Evolutionary conservation across 1,140 invertebrate species (phyloP).

Genomic region (Harlomillsia oculata): DNA sequence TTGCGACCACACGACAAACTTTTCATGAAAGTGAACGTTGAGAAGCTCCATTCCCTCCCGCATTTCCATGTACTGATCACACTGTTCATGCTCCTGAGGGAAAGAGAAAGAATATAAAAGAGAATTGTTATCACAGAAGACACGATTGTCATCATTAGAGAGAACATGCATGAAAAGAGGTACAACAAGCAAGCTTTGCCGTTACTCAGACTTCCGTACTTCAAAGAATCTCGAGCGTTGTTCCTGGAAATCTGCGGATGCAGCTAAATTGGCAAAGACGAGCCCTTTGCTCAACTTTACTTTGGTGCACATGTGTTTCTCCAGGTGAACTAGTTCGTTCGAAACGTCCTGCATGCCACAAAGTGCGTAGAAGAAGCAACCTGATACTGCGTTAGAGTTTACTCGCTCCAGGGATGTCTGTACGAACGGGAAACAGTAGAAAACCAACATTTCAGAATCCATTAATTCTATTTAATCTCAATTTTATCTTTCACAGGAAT

Average conservation of each 20-base stretch:
- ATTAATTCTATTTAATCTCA: too few relatives aligned
- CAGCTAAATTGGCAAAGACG: slow-evolving; percentile 67
- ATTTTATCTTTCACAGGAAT: too few relatives aligned
- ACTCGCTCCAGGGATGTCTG: slow-evolving; percentile 71
- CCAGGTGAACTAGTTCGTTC: slow-evolving; percentile 55
- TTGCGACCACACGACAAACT: slow-evolving; percentile 56
- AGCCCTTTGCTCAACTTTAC: slow-evolving; percentile 70
- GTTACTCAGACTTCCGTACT: slow-evolving; percentile 13
- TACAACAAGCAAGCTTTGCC: background rate
- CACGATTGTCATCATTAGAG: background rate
- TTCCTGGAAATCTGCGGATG: slow-evolving; percentile 73
- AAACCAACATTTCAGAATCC: too few relatives aligned
- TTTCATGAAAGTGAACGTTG: slow-evolving; percentile 55
- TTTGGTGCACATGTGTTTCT: slow-evolving; percentile 61
- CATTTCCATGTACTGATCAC: slow-evolving; percentile 84
- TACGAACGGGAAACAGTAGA: too few relatives aligned
- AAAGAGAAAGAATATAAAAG: background rate
- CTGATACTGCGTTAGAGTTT: slow-evolving; percentile 66
- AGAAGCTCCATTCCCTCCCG: slow-evolving; percentile 70
- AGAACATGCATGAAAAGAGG: background rate
- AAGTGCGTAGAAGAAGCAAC: slow-evolving; percentile 64
- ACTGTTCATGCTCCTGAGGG: slow-evolving; percentile 57
- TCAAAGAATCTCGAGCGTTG: slow-evolving; percentile 70
- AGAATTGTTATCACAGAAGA: slow-evolving; percentile 7
- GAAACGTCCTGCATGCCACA: slow-evolving; percentile 75